A percentile compares a stretch with the other conserved stretches of the same genome.
Evolutionary conservation across 1,140 invertebrate species (phyloP).

Genomic region (Drosophila malerkotliana): DNA sequence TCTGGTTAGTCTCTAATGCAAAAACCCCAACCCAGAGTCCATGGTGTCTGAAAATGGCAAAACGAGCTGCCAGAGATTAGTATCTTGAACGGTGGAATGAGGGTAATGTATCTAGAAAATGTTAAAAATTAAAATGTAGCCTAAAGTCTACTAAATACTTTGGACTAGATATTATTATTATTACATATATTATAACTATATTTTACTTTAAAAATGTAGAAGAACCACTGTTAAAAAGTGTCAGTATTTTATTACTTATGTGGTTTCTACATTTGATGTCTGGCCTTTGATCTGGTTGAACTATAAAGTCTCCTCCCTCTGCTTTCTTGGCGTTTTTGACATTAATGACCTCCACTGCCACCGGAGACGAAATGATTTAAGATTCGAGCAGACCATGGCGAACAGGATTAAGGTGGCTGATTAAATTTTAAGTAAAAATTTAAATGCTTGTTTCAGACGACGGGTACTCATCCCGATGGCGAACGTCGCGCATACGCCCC

Average conservation of each 20-base stretch:
- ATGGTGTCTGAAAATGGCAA: slow-evolving; percentile 1
- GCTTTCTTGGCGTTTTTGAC: slow-evolving; percentile 7
- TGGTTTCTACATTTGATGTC: slow-evolving; percentile 59
- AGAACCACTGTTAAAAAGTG: slow-evolving; percentile 34
- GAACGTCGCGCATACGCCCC: slow-evolving; percentile 65
- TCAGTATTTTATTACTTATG: slow-evolving; percentile 34
- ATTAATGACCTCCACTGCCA: slow-evolving; percentile 30
- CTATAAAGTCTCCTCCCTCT: slow-evolving; percentile 7
- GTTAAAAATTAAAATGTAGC: not conserved
- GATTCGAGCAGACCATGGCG: not conserved
- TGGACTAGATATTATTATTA: too few species aligned
- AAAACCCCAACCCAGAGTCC: not conserved
- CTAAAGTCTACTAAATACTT: too few species aligned
- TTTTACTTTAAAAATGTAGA: too few species aligned
- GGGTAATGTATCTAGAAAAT: not conserved
- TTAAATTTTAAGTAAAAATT: slow-evolving; percentile 53
- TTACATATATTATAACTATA: too few species aligned
- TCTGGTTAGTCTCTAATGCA: slow-evolving; percentile 17
- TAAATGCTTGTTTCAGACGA: slow-evolving; percentile 64
- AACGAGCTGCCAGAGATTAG: slow-evolving; percentile 16
- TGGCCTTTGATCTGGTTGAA: slow-evolving; percentile 59
- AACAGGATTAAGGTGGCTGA: slow-evolving; percentile 18
- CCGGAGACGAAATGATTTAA: slow-evolving; percentile 6
- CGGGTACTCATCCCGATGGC: not conserved
- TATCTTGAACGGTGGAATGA: slow-evolving; percentile 2